These are phyloP conservation scores for Camelus dromedarius DNA, from an alignment of 2,113 vertebrate genomes.

Conservation along the genomic window DNA sequence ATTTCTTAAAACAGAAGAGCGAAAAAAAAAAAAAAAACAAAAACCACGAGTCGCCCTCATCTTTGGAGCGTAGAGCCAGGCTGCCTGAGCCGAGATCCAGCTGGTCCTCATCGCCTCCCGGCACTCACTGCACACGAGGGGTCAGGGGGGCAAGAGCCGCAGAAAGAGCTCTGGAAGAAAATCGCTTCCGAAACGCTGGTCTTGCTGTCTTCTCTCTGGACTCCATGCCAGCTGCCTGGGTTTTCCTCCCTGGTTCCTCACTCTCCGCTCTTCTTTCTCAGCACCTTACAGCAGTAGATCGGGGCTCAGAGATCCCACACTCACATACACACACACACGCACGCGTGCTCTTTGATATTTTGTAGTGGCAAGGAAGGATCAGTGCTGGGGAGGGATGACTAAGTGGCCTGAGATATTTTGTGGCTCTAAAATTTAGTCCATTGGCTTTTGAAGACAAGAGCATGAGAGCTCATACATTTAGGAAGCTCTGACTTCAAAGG, in stretches of 20 bases:
- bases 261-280: background rate
- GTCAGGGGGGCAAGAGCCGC: background rate
- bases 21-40: background rate
- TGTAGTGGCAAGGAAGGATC: background rate
- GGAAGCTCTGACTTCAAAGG: constrained; percentile 58
- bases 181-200: background rate
- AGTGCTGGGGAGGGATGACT: background rate
- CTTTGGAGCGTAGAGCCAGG: background rate
- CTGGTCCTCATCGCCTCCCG: constrained; percentile 12
- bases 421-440: background rate
- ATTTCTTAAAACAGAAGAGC: background rate
- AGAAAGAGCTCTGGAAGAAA: background rate
- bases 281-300: background rate
- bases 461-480: background rate
- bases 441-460: constrained; percentile 16
- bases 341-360: background rate
- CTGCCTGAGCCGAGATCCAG: background rate
- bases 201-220: background rate
- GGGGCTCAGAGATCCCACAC: background rate
- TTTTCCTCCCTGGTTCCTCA: background rate
- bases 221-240: rapidly evolving
- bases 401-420: background rate
- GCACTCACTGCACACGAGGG: background rate
- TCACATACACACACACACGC: no score
- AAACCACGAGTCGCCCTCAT: no score